phyloP scores from a whole-genome alignment of 2,888 invertebrate genomes.

The Dynastes tityus region DNA sequence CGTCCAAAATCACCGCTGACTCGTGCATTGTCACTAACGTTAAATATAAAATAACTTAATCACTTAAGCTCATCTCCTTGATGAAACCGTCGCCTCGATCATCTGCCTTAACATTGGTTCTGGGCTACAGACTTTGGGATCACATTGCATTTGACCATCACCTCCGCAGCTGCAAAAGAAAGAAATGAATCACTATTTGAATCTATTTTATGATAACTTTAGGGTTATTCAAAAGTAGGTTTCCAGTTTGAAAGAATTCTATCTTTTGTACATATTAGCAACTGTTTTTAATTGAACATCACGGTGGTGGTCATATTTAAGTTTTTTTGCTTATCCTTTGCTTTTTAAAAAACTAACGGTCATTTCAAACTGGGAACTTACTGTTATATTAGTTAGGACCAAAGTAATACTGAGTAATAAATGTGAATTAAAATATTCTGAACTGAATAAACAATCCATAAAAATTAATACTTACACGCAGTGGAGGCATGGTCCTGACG shows the following conservation, averaged over 20 bases:
- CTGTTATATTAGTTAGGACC: too few species aligned
- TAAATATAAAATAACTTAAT: conserved; percentile 51
- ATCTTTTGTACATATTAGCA: too few species aligned
- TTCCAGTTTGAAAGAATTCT: too few species aligned
- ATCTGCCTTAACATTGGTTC: conserved; percentile 93
- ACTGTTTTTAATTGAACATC: too few species aligned
- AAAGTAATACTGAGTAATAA: too few species aligned
- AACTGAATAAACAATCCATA: too few species aligned
- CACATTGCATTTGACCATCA: conserved; percentile 95
- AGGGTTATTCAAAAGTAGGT: too few species aligned
- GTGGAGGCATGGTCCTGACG: conserved; percentile 93
- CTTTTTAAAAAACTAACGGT: too few species aligned
- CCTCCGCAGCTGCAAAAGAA: conserved; percentile 85
- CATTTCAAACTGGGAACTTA: too few species aligned
- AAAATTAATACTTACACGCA: conserved; percentile 85
- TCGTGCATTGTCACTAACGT: conserved; percentile 64
- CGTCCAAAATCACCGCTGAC: conserved; percentile 59
- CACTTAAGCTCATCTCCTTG: conserved; percentile 74
- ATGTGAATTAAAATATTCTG: too few species aligned
- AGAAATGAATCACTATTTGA: not conserved
- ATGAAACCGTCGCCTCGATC: conserved; percentile 87
- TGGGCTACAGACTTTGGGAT: conserved; percentile 91
- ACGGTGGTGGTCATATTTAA: too few species aligned
- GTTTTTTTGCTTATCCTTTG: too few species aligned
- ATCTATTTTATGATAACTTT: not conserved